Evolutionary conservation across 2,113 vertebrate species (phyloP), one percentile per base, ranked within the genome.

Genomic region (Todiramphus saurophagus): DNA sequence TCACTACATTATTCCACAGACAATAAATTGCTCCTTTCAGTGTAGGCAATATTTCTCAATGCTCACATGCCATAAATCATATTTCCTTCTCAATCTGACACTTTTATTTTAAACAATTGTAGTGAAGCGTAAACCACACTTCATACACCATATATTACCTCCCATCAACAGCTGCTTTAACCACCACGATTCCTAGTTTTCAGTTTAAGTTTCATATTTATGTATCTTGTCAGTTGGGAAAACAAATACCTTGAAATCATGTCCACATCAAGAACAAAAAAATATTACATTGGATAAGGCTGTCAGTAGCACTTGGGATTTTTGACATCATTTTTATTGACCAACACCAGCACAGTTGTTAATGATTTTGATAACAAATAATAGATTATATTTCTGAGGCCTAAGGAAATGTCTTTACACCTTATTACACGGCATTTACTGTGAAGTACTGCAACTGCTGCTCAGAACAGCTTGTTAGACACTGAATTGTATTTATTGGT

Each of bases 21-120:
- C 55, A 95, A 83, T 92, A 90, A 93, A 91, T 84, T 74, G 16
- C 5, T 85, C 50, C 43, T 90, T 96, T 67, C 62, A 76, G 16
- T 15, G 21, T 31, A 74, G 39, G 59, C 63, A 89, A 43, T 89
- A 87, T 95, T 90, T 95, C 86, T 93, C 33, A 69, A 39, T 17
- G 62, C 79, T 82, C 50, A 68, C 0, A 0, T 23, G 35, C 11
- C 2, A 6, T 89, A 92, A 96, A 87, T 94, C 41, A 56, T 72
- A 69, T 83, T 96, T 95, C 84, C 79, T 79, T 94, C 37, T 90
- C 81, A 56, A 73, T 87, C 76, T 84, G 86, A 8, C 87, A 89
- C 37, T 79, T 94, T 91, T 92, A 73, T 90, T 96, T 95, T 91
- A 66, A 96, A 80, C 86, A 76, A 77, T 82, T 82, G 46, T n/a